Conservation (phyloP, 2,113 vertebrate species). For the Neotoma lepida region DNA sequence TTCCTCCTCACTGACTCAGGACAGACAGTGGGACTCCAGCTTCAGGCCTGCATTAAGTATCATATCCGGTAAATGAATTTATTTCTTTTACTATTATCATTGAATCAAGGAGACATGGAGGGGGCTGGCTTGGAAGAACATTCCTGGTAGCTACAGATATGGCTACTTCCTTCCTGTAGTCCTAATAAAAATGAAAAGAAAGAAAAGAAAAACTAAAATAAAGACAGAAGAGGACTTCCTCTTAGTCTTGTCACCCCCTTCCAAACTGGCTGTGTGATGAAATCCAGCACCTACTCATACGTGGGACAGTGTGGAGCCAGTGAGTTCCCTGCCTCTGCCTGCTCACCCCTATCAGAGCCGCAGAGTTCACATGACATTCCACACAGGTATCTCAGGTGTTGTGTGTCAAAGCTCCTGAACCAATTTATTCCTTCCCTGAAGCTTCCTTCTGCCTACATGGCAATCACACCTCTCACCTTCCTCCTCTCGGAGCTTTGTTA, state of each 20-base stretch:
- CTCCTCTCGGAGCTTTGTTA: constrained; percentile 67
- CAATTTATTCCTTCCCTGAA: constrained; percentile 43
- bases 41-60: constrained; percentile 75
- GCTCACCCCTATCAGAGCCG: background rate
- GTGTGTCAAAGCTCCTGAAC: constrained; percentile 16
- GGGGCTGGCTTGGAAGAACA: constrained; percentile 55
- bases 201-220: background rate
- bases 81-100: constrained; percentile 80
- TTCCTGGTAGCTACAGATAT: constrained; percentile 73
- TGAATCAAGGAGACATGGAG: constrained; percentile 64
- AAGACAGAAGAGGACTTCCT: background rate
- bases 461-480: constrained; percentile 68
- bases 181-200: constrained; percentile 33
- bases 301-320: background rate
- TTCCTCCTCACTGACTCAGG: constrained; percentile 76
- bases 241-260: background rate
- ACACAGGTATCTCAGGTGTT: background rate
- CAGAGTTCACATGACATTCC: background rate
- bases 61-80: constrained; percentile 82
- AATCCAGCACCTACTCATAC: background rate
- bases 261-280: background rate
- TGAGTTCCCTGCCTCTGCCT: background rate
- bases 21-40: constrained; percentile 78
- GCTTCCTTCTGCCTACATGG: constrained; percentile 26
- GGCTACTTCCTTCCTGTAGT: constrained; percentile 69